These are phyloP conservation scores for Leptinotarsa peninsularis DNA, from an alignment of 2,888 invertebrate genomes.

Conservation along the genomic window DNA sequence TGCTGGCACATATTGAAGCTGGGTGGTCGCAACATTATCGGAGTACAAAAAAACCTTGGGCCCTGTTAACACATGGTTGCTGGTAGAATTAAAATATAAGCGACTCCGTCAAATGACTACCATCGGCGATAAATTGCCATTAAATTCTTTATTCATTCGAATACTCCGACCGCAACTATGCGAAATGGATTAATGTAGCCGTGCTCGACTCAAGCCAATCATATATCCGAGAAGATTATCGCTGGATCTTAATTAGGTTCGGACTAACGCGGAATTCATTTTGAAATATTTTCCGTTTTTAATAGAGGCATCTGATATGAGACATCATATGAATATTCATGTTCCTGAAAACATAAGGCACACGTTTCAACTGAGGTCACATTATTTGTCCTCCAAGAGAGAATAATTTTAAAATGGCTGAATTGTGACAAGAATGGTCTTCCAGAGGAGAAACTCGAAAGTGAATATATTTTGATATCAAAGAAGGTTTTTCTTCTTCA, in stretches of 20 bases:
- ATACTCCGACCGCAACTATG: conserved; percentile 10
- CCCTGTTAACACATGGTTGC: conserved; percentile 46
- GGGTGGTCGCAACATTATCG: conserved; percentile 49
- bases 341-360: not conserved
- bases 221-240: conserved; percentile 6
- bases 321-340: conserved; percentile 5
- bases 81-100: conserved; percentile 46
- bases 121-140: conserved; percentile 43
- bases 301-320: not conserved
- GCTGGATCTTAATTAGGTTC: conserved; percentile 9
- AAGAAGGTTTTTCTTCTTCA: no score
- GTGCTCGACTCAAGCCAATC: conserved; percentile 2
- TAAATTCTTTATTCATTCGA: conserved; percentile 37
- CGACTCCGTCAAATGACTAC: conserved; percentile 45
- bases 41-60: conserved; percentile 37
- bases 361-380: no score
- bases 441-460: no score
- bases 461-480: no score
- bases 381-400: no score
- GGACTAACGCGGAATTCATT: conserved; percentile 3
- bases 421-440: no score
- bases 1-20: conserved; percentile 32
- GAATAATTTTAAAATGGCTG: no score
- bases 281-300: not conserved
- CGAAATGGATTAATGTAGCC: conserved; percentile 11